These are phyloP conservation scores for Drosophila basisetae DNA, from an alignment of 2,888 invertebrate species.

Conservation along the genomic window DNA sequence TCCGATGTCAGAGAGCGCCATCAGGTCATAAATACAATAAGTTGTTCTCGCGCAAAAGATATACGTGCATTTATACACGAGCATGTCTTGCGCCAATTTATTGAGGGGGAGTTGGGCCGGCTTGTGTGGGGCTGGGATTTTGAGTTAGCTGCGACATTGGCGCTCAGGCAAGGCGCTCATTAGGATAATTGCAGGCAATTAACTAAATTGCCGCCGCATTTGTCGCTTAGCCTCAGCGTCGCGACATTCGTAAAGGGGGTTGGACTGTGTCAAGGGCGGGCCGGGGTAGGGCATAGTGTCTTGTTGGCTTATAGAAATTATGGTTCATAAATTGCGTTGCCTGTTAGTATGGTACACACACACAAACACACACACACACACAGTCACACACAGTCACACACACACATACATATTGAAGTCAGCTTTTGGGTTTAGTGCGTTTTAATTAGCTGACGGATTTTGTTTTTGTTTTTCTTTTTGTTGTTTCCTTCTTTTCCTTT, in stretches of 20 bases:
- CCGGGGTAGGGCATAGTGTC: not conserved
- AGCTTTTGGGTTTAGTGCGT: conserved; percentile 66
- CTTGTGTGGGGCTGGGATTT: not conserved
- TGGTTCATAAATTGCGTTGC: conserved; percentile 74
- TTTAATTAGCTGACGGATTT: conserved; percentile 75
- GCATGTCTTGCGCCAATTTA: conserved; percentile 49
- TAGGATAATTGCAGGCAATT: conserved; percentile 84
- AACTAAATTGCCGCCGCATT: conserved; percentile 84
- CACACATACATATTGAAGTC: not conserved
- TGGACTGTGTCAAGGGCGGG: conserved; percentile 7
- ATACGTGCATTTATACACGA: conserved; percentile 52
- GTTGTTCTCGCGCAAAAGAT: conserved; percentile 51
- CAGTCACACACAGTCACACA: conserved; percentile 21
- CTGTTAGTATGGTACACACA: conserved; percentile 49
- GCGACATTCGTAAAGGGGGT: conserved; percentile 32
- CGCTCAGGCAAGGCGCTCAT: conserved; percentile 81
- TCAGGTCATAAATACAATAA: conserved; percentile 82
- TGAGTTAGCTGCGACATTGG: conserved; percentile 48
- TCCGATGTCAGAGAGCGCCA: conserved; percentile 48
- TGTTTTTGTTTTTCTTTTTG: conserved; percentile 7
- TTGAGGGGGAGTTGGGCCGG: not conserved
- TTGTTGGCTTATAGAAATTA: conserved; percentile 71
- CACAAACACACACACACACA: conserved; percentile 5
- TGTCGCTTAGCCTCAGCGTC: conserved; percentile 71
- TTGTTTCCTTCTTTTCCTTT: conserved; percentile 21